These are phyloP conservation scores for Rallus crepitans DNA, from an alignment of 2,797 vertebrate species.

Conservation along the genomic window DNA sequence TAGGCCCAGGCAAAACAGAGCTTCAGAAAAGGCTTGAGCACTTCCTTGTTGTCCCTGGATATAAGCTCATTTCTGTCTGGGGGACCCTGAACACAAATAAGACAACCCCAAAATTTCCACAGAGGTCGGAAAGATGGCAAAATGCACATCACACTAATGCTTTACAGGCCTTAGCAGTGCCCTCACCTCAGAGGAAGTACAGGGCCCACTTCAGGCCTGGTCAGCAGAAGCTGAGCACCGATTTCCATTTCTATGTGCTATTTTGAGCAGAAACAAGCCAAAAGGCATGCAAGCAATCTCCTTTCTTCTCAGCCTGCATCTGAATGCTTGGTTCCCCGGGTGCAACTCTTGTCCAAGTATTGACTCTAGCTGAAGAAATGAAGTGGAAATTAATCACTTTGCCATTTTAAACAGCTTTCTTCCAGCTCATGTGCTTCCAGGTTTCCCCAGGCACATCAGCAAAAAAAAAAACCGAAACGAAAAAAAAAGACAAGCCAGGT, in stretches of 20 bases:
- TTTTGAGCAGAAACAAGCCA: conserved; percentile 1
- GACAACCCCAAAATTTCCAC: neutral
- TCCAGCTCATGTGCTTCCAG: neutral
- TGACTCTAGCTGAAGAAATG: conserved; percentile 7
- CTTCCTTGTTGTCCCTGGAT: fast-evolving
- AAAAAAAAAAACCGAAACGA: neutral
- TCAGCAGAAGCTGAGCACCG: neutral
- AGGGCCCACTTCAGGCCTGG: neutral
- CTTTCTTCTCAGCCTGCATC: neutral
- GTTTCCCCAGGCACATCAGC: neutral
- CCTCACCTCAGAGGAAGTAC: neutral
- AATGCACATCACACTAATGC: neutral
- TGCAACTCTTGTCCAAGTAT: neutral
- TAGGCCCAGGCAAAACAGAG: neutral
- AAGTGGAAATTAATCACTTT: neutral
- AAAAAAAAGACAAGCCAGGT: too few species aligned
- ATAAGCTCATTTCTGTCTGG: neutral
- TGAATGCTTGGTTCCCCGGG: neutral
- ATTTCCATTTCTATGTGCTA: neutral
- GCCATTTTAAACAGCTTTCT: neutral
- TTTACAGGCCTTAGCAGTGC: neutral
- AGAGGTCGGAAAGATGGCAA: neutral
- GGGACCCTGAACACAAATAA: neutral
- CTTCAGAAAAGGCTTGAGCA: fast-evolving
- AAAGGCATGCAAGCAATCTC: neutral